Evolutionary conservation across 2,113 vertebrate species (phyloP).

Genomic region (Anser cygnoides): DNA sequence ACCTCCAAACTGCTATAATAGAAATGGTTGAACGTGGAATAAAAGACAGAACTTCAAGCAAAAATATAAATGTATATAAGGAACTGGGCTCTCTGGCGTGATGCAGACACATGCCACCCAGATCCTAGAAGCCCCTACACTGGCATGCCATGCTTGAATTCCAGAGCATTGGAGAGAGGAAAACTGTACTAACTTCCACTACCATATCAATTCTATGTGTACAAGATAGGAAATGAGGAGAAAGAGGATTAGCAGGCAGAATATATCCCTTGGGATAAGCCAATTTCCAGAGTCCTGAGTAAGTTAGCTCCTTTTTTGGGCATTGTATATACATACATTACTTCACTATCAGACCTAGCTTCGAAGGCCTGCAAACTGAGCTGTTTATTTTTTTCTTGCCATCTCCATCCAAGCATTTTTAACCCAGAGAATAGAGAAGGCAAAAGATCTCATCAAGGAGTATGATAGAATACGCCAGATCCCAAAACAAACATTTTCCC

Average conservation of each 20-base stretch:
- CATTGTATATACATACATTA: neutral
- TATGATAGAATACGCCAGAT: neutral
- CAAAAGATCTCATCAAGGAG: neutral
- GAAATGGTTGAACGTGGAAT: neutral
- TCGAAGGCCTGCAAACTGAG: neutral
- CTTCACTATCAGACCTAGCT: neutral
- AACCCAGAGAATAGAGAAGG: neutral
- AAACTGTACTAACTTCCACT: neutral
- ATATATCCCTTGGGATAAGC: neutral
- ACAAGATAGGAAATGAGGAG: neutral
- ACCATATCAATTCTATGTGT: neutral
- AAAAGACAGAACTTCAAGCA: neutral
- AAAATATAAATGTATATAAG: neutral
- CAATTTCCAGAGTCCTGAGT: neutral
- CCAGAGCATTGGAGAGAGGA: neutral
- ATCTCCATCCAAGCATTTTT: neutral
- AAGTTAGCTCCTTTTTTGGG: neutral
- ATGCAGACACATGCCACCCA: neutral
- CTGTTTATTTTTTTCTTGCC: neutral
- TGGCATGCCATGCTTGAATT: neutral
- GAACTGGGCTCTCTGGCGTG: neutral
- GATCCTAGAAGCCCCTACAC: neutral
- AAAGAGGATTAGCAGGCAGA: neutral
- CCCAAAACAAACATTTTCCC: fast-evolving
- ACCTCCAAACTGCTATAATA: neutral